phyloP scores from a whole-genome alignment of 2,113 vertebrate species.

The Dromiciops gliroides region DNA sequence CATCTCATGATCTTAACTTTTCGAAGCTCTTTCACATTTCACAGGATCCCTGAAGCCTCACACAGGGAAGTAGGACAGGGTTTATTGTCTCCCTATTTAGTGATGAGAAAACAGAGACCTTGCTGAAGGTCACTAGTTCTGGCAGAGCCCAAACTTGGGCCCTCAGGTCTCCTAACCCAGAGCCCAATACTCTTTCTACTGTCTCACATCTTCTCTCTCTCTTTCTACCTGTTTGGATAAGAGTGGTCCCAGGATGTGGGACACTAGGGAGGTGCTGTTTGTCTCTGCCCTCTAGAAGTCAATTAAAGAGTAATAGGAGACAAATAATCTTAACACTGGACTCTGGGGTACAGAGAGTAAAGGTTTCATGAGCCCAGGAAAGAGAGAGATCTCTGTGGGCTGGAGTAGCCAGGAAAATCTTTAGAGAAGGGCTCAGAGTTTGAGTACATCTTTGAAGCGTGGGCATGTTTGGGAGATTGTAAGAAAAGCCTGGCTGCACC shows the following conservation, averaged over 20 bases:
- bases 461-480: background rate
- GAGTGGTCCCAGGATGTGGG: background rate
- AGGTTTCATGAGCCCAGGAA: background rate
- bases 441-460: background rate
- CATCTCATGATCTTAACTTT: background rate
- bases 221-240: background rate
- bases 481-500: background rate
- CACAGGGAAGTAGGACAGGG: background rate
- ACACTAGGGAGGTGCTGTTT: background rate
- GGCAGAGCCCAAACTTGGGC: background rate
- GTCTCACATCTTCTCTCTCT: background rate
- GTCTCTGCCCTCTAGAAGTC: background rate
- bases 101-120: background rate
- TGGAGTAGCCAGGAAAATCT: background rate
- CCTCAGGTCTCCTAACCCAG: background rate
- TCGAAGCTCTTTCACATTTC: background rate
- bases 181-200: background rate
- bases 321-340: background rate
- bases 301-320: background rate
- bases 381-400: background rate
- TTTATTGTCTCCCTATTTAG: background rate
- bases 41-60: background rate
- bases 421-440: background rate
- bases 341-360: background rate
- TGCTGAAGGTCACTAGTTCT: background rate